phyloP scores from a whole-genome alignment of 35 echinoderm and acorn worm genomes.

The Heliocidaris erythrogramma region DNA sequence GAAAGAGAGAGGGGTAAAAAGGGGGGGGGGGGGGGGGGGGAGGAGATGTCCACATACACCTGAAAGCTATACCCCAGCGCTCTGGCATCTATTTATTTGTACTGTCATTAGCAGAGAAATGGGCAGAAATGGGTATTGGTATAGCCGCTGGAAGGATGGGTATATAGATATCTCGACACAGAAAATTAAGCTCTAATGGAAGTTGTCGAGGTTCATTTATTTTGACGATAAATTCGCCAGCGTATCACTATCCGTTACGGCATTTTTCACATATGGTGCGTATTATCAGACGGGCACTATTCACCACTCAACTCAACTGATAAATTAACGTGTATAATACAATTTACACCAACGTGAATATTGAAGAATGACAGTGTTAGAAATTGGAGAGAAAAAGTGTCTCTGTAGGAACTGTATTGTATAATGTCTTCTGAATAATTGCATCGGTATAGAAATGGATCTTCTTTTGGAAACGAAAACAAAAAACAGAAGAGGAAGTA shows the following conservation, averaged over 20 bases:
- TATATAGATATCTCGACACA: constrained; percentile 3
- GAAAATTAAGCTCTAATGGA: constrained; percentile 9
- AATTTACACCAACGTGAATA: not conserved
- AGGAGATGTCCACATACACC: no score
- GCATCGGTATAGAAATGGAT: not conserved
- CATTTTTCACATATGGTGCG: not conserved
- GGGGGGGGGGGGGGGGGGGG: no score
- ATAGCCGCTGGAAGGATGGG: not conserved
- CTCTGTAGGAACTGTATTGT: not conserved
- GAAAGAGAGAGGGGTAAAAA: not conserved
- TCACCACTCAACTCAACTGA: not conserved
- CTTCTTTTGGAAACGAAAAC: not conserved
- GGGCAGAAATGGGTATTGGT: not conserved
- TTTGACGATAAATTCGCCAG: no score
- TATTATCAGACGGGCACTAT: not conserved
- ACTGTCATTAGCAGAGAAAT: not conserved
- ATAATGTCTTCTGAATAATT: not conserved
- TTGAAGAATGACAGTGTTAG: not conserved
- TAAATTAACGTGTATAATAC: not conserved
- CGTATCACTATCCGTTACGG: no score
- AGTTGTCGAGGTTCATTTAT: constrained; percentile 17
- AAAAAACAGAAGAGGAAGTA: not conserved
- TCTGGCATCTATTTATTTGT: not conserved
- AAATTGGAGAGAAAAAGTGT: not conserved
- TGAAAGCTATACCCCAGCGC: not conserved